Percentiles rank a stretch among this genome's conserved stretches.
Conservation (phyloP, 2,113 vertebrate genomes). For the Plotosus lineatus region DNA sequence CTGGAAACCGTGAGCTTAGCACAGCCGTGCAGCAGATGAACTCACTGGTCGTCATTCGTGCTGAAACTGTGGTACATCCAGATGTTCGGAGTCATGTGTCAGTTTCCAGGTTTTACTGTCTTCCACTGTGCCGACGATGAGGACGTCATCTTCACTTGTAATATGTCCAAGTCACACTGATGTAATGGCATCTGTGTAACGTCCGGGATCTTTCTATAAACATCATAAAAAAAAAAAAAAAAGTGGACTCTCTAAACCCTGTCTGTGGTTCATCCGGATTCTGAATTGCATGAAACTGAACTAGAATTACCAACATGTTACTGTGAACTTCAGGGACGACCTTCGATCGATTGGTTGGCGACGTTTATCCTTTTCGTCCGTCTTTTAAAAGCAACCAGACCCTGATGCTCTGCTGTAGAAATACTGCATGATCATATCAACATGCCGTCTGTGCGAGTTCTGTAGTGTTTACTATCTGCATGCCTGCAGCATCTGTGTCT, state of each 20-base stretch:
- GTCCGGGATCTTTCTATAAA: not conserved
- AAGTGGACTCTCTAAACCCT: not conserved
- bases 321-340: not conserved
- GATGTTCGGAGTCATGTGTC: conserved; percentile 7
- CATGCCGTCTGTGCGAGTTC: conserved; percentile 22
- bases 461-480: conserved; percentile 43
- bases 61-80: conserved; percentile 17
- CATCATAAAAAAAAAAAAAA: not conserved
- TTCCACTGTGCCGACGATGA: conserved; percentile 26
- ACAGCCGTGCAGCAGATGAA: not conserved
- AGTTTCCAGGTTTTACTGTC: conserved; percentile 27
- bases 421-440: conserved; percentile 21
- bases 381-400: no score
- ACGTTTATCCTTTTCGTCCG: not conserved
- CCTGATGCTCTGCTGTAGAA: not conserved
- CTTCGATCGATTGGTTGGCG: not conserved
- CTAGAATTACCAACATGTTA: not conserved
- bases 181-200: not conserved
- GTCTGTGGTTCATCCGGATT: not conserved
- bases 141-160: not conserved
- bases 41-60: not conserved
- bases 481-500: conserved; percentile 22
- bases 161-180: not conserved
- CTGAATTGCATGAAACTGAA: conserved; percentile 11
- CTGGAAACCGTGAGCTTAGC: conserved; percentile 72